Evolutionary conservation across 2,797 vertebrate species (phyloP), one percentile per base, ranked within the genome.

Genomic region (Lagocephalus sceleratus): DNA sequence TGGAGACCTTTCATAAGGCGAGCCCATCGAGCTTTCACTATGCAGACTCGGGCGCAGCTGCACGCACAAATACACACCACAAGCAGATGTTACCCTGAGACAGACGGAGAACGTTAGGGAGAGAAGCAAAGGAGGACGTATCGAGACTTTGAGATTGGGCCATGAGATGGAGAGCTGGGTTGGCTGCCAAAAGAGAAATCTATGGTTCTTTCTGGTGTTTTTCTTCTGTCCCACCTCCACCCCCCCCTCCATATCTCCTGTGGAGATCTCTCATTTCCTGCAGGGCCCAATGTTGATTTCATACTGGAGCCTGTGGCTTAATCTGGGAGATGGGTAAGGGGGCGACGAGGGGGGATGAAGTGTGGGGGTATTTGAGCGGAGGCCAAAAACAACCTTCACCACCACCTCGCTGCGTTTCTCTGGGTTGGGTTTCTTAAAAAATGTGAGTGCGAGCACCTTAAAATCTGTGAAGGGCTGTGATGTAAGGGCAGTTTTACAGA

Each of bases 241-340:
- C 62, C 72, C 61, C 67, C 77, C 73, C 73, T 53, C 54, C 41
- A 56, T 89, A 89, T 88, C 88, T 87, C 77, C 75, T 79, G 74
- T 85, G 76, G 74, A 86, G 84, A 89, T 88, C 85, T 87, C 84
- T 87, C 83, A 88, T 88, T 89, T 89, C 88, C 89, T 89, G 88
- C 77, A 78, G 75, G 32, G 63, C 76, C 75, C 75, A 78, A 86
- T 76, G 85, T 85, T 86, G 84, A 88, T 87, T 88, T 88, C 81
- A 85, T 84, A 84, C 74, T 79, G 66, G 64, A 83, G 83, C 84
- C 81, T 44, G n/a, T 77, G 78, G 83, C 68, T 86, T 84, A 82
- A 78, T 81, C 82, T 83, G 51, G 49, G 71, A 66, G 78, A 78
- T 74, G 75, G 66, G 68, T 47, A 48, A 46, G 45, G 50, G 42